Conservation (phyloP, 2,797 vertebrate genomes). For the Artibeus jamaicensis region DNA sequence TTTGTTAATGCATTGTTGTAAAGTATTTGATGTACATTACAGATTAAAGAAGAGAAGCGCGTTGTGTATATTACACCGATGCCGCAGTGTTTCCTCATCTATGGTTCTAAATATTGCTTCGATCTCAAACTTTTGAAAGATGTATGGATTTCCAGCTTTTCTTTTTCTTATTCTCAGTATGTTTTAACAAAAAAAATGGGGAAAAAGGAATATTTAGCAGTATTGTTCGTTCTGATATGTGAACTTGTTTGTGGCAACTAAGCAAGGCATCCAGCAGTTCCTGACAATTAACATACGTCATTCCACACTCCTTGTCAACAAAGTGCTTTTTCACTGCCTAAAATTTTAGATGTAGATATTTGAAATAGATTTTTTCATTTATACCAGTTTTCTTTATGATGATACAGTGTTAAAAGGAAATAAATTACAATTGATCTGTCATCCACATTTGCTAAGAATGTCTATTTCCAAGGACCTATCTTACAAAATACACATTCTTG, state of each 20-base stretch:
- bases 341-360: constrained; percentile 95
- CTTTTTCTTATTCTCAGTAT: constrained; percentile 83
- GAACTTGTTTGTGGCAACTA: constrained; percentile 92
- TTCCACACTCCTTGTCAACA: constrained; percentile 90
- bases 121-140: constrained; percentile 86
- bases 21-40: constrained; percentile 97
- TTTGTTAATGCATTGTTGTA: constrained; percentile 96
- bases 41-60: constrained; percentile 89
- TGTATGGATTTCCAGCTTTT: constrained; percentile 87
- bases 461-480: constrained; percentile 86
- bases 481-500: constrained; percentile 84
- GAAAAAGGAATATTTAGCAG: constrained; percentile 88
- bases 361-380: constrained; percentile 94
- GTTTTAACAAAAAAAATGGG: constrained; percentile 85
- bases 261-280: constrained; percentile 89
- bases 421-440: constrained; percentile 93
- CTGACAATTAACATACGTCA: constrained; percentile 88
- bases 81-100: constrained; percentile 90
- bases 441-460: constrained; percentile 91
- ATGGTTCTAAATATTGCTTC: constrained; percentile 91
- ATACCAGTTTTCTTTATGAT: constrained; percentile 91
- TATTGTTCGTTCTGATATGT: constrained; percentile 93
- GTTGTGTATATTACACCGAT: constrained; percentile 97
- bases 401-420: constrained; percentile 91
- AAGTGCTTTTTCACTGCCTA: constrained; percentile 99